Percentiles rank a stretch among this genome's conserved stretches.
phyloP scores from a whole-genome alignment of 2,888 invertebrate genomes.

The Acleris laterana region DNA sequence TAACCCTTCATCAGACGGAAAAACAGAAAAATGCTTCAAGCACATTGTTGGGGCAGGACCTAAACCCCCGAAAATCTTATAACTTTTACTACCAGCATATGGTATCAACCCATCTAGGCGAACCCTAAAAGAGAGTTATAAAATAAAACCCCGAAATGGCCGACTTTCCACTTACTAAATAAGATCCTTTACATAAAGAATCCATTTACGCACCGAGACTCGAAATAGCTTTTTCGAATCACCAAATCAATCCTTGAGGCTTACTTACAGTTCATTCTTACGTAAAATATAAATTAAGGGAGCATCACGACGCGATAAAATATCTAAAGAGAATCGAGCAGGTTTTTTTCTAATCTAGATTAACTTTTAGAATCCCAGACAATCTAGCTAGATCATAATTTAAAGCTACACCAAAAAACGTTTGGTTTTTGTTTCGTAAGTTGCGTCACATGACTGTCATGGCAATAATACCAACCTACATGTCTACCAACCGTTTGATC shows the following conservation, averaged over 20 bases:
- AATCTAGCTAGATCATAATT: too few relatives aligned
- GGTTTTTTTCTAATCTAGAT: neutral
- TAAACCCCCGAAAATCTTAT: too few relatives aligned
- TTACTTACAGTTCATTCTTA: conserved; percentile 8
- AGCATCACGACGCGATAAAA: neutral
- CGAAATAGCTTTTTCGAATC: conserved; percentile 14
- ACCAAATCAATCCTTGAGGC: conserved; percentile 20
- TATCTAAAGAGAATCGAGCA: neutral
- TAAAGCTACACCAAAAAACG: too few relatives aligned
- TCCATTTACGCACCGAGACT: conserved; percentile 3
- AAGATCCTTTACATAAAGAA: conserved; percentile 22
- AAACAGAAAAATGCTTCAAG: too few relatives aligned
- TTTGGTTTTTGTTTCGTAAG: too few relatives aligned
- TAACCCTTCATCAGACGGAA: too few relatives aligned
- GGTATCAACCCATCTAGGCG: neutral
- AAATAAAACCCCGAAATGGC: conserved; percentile 5
- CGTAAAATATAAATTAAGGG: neutral
- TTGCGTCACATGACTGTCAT: too few relatives aligned
- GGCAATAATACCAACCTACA: too few relatives aligned
- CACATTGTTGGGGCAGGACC: too few relatives aligned
- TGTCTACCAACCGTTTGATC: too few relatives aligned
- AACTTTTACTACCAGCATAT: neutral
- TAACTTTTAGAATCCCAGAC: too few relatives aligned
- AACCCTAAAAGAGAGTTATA: neutral
- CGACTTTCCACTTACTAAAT: conserved; percentile 17